These are phyloP conservation scores for Caretta caretta DNA, from an alignment of 2,113 vertebrate species.

Conservation along the genomic window DNA sequence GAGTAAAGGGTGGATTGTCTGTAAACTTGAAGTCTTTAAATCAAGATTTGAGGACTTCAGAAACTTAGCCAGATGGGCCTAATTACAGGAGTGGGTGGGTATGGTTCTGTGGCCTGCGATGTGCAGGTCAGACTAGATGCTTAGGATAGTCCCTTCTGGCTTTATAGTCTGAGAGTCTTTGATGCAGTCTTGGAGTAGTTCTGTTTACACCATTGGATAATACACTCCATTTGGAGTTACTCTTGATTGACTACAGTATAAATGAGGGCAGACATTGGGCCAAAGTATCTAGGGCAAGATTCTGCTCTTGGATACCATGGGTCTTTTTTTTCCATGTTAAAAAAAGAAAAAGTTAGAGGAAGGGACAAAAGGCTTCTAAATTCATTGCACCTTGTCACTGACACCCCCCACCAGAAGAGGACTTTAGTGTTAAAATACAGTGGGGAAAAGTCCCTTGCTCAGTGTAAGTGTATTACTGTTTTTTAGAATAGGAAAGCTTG, in stretches of 20 bases:
- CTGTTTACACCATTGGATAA: neutral
- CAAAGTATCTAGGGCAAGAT: neutral
- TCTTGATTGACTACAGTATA: neutral
- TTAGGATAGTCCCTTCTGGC: too few relatives aligned
- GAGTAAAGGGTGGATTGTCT: too few relatives aligned
- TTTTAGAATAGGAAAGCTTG: neutral
- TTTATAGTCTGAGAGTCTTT: neutral
- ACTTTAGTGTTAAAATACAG: neutral
- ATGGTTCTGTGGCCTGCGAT: too few relatives aligned
- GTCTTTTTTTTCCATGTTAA: constrained; percentile 11
- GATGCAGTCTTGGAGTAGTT: neutral
- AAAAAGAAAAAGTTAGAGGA: neutral
- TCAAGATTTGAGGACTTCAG: too few relatives aligned
- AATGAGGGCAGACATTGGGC: rapidly evolving
- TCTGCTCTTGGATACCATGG: neutral
- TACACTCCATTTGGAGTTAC: neutral
- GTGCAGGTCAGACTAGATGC: too few relatives aligned
- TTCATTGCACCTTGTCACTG: neutral
- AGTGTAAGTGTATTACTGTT: neutral
- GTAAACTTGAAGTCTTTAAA: too few relatives aligned
- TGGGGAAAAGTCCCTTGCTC: neutral
- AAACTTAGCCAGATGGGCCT: too few relatives aligned
- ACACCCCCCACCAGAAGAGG: neutral
- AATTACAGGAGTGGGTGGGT: too few relatives aligned
- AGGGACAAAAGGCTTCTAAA: neutral